Conservation (phyloP, 2,888 invertebrate species). For the Cryptosula pallasiana region DNA sequence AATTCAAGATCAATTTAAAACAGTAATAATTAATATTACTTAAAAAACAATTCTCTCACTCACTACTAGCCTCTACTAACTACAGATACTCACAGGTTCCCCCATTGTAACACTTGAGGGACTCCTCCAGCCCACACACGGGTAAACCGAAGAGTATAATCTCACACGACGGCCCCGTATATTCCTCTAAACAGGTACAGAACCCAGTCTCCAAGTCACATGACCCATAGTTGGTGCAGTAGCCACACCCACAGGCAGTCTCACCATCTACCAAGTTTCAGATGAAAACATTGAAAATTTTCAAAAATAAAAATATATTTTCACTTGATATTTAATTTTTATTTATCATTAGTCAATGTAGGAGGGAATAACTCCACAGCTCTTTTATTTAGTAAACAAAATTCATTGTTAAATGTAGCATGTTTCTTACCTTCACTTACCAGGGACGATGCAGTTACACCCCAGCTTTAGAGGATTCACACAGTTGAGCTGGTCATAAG, state of each 20-base stretch:
- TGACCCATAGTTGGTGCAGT: slow-evolving; percentile 1
- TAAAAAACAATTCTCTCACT: no score
- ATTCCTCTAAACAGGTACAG: neutral
- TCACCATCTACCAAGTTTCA: slow-evolving; percentile 24
- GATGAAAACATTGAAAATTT: no score
- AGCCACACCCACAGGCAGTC: slow-evolving; percentile 13
- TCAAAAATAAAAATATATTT: no score
- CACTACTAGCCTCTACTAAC: no score
- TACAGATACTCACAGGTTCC: slow-evolving; percentile 4
- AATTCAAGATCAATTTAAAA: no score
- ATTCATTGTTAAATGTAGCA: no score
- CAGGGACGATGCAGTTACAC: slow-evolving; percentile 17
- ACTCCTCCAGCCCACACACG: slow-evolving; percentile 3
- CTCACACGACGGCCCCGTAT: slow-evolving; percentile 7
- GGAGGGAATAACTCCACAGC: no score
- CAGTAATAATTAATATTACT: no score
- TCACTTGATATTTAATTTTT: no score
- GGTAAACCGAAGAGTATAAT: neutral
- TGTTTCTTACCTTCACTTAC: slow-evolving; percentile 16
- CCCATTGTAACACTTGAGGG: neutral
- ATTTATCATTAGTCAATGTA: no score
- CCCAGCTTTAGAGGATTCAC: neutral
- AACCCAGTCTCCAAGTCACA: slow-evolving; percentile 3
- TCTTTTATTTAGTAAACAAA: no score
- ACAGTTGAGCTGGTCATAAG: neutral